Conservation (phyloP, 2,888 invertebrate genomes). For the Yponomeuta sedellus region DNA sequence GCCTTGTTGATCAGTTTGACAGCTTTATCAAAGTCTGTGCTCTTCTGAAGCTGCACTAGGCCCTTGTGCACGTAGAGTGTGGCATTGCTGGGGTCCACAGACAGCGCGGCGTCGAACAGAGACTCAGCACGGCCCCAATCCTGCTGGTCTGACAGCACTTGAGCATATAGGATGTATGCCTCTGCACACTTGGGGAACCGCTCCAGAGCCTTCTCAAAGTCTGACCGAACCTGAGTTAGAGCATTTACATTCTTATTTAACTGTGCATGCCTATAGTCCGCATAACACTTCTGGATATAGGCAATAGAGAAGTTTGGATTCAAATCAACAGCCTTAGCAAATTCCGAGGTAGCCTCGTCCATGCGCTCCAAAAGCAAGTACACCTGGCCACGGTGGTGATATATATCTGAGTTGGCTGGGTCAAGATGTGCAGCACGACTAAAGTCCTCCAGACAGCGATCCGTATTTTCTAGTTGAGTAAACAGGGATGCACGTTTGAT, state of each 20-base stretch:
- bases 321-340: conserved; percentile 86
- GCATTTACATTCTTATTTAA: conserved; percentile 77
- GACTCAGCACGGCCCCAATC: conserved; percentile 89
- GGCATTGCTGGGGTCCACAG: conserved; percentile 90
- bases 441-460: conserved; percentile 87
- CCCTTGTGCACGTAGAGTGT: conserved; percentile 92
- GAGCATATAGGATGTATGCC: conserved; percentile 91
- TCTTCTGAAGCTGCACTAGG: conserved; percentile 88
- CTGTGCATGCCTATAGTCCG: conserved; percentile 86
- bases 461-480: conserved; percentile 86
- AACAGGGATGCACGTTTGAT: conserved; percentile 91
- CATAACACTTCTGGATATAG: conserved; percentile 93
- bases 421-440: conserved; percentile 84
- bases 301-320: conserved; percentile 91
- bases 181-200: conserved; percentile 91
- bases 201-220: conserved; percentile 85
- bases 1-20: conserved; percentile 87
- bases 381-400: conserved; percentile 94
- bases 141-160: conserved; percentile 91
- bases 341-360: conserved; percentile 88
- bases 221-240: conserved; percentile 79
- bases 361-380: conserved; percentile 88
- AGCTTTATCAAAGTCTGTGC: conserved; percentile 87
- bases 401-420: conserved; percentile 90
- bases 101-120: conserved; percentile 86